Evolutionary conservation across 1,140 invertebrate genomes (phyloP).

Genomic region (Cryptotermes secundus): DNA sequence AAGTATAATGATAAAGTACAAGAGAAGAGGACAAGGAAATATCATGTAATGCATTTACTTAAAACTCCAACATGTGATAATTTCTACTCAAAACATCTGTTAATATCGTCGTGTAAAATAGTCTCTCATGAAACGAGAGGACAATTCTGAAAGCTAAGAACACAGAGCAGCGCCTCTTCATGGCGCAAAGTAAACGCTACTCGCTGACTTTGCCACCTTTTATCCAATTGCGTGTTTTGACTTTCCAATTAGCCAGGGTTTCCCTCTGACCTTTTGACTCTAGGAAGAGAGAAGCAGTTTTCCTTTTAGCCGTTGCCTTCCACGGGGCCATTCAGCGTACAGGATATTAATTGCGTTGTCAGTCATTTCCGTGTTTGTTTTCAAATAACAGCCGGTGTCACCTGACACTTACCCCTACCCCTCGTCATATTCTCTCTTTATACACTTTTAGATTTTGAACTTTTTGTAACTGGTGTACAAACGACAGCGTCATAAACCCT

Average conservation of each 20-base stretch:
- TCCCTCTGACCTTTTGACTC: conserved; percentile 14
- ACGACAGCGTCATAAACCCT: neutral
- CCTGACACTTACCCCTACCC: neutral
- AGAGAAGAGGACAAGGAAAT: too few relatives aligned
- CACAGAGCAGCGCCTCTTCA: neutral
- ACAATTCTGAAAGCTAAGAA: neutral
- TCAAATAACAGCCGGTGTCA: neutral
- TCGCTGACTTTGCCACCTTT: neutral
- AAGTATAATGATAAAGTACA: too few relatives aligned
- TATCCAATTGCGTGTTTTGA: conserved; percentile 11
- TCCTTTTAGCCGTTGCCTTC: neutral
- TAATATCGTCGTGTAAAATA: neutral
- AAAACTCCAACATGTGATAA: too few relatives aligned
- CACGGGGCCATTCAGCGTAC: neutral
- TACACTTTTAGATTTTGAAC: neutral
- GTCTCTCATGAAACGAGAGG: neutral
- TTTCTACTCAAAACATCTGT: too few relatives aligned
- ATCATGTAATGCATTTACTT: too few relatives aligned
- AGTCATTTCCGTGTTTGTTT: neutral
- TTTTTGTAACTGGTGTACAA: neutral
- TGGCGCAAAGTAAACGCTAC: neutral
- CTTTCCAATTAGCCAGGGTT: neutral
- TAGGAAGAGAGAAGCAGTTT: neutral
- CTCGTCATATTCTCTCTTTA: neutral
- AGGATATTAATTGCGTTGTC: conserved; percentile 16